Percentiles rank a stretch among this genome's conserved stretches.
Conservation (phyloP, 2,888 invertebrate genomes). For the Tenodera sinensis region DNA sequence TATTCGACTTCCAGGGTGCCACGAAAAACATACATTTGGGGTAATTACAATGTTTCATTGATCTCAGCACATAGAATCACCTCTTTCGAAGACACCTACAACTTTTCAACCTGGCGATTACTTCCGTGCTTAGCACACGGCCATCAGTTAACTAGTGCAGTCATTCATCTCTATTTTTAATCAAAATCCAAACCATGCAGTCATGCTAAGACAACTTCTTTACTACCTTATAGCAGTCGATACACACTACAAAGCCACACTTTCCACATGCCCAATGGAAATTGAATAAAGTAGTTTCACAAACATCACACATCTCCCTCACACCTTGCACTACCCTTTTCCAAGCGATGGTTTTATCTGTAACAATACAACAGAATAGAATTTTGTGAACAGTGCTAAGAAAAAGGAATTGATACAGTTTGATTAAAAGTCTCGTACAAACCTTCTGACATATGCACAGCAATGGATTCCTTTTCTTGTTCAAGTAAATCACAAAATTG, state of each 20-base stretch:
- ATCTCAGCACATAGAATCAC: no score
- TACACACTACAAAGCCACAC: slow-evolving; percentile 94
- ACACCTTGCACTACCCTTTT: slow-evolving; percentile 94
- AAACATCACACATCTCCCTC: slow-evolving; percentile 96
- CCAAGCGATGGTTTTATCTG: slow-evolving; percentile 88
- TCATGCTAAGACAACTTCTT: background rate
- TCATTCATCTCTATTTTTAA: no score
- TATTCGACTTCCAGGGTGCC: no score
- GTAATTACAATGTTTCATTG: no score
- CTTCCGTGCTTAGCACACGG: no score
- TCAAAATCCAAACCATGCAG: background rate
- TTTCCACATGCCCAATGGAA: slow-evolving; percentile 97
- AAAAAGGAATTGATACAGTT: background rate
- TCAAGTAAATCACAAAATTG: slow-evolving; percentile 91
- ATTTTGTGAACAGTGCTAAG: background rate
- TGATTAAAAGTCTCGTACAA: slow-evolving; percentile 33
- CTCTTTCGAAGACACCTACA: no score
- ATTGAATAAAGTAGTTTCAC: slow-evolving; percentile 95
- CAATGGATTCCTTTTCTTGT: slow-evolving; percentile 83
- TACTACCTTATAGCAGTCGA: slow-evolving; percentile 88
- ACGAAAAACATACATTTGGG: no score
- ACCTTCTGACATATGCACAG: slow-evolving; percentile 77
- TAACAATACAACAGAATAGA: slow-evolving; percentile 42
- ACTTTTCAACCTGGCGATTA: no score
- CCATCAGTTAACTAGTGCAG: no score